Evolutionary conservation across 35 echinoderm and acorn worm genomes (phyloP).

Genomic region (Lytechinus pictus): DNA sequence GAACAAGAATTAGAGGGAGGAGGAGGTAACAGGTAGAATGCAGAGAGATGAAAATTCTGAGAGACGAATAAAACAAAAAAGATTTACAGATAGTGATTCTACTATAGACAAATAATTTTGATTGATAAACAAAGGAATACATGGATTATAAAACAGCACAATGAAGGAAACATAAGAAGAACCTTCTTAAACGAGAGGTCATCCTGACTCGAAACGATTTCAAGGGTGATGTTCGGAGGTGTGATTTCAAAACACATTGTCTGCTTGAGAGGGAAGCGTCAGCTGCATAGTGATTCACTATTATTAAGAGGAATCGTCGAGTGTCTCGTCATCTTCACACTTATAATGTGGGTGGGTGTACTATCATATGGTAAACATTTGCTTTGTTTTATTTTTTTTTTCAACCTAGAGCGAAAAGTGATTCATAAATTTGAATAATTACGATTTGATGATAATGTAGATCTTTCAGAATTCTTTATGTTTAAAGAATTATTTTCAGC

Average conservation of each 20-base stretch:
- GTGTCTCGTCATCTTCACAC: slow-evolving; percentile 1
- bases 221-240: background rate
- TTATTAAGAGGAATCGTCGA: slow-evolving; percentile 4
- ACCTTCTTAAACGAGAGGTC: background rate
- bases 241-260: background rate
- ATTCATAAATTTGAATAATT: too few species aligned
- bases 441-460: too few species aligned
- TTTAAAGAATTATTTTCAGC: too few species aligned
- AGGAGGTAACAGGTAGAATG: background rate
- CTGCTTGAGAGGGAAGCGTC: background rate
- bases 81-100: background rate
- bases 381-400: background rate
- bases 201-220: background rate
- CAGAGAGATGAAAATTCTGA: background rate
- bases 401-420: too few species aligned
- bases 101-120: background rate
- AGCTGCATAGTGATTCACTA: background rate
- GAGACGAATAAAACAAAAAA: background rate
- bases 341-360: background rate
- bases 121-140: background rate
- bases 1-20: background rate
- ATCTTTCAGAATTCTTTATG: too few species aligned
- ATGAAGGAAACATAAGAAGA: background rate
- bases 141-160: background rate
- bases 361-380: background rate